phyloP scores from a whole-genome alignment of 2,113 vertebrate genomes.

The Brachionichthys hirsutus region DNA sequence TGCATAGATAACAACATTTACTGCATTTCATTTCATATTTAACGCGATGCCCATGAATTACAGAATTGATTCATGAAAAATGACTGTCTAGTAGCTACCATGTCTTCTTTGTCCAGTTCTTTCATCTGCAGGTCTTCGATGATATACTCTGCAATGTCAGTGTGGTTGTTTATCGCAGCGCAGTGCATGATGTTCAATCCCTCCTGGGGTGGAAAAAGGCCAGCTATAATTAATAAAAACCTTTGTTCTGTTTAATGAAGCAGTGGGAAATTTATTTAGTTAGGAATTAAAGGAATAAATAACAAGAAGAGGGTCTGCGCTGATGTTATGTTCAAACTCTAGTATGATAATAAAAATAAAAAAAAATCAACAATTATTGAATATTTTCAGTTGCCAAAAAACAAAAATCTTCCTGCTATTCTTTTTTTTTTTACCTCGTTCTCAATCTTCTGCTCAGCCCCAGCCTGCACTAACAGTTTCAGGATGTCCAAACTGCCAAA shows the following conservation, averaged over 20 bases:
- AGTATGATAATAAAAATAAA: neutral
- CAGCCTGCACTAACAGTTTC: slow-evolving; percentile 84
- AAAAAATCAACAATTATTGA: neutral
- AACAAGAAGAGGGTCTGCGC: neutral
- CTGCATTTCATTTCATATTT: neutral
- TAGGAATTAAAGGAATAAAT: neutral
- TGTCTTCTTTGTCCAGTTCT: slow-evolving; percentile 83
- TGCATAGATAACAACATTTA: neutral
- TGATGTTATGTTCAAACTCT: neutral
- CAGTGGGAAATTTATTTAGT: no score
- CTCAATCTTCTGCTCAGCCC: slow-evolving; percentile 84
- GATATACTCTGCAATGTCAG: slow-evolving; percentile 84
- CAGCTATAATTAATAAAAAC: neutral
- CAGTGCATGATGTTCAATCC: slow-evolving; percentile 88
- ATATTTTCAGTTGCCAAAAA: no score
- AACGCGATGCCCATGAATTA: neutral
- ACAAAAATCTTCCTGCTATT: neutral
- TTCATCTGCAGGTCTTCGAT: slow-evolving; percentile 86
- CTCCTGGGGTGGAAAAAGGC: slow-evolving; percentile 73
- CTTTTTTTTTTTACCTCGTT: slow-evolving; percentile 74
- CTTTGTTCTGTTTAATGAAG: neutral
- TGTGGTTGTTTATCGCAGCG: slow-evolving; percentile 85
- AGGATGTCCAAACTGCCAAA: slow-evolving; percentile 86
- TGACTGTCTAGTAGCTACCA: slow-evolving; percentile 52
- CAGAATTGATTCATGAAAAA: neutral